Percentiles rank a stretch among this genome's conserved stretches.
Conservation (phyloP, 1,140 invertebrate genomes). For the Ostrea denselamellosa region DNA sequence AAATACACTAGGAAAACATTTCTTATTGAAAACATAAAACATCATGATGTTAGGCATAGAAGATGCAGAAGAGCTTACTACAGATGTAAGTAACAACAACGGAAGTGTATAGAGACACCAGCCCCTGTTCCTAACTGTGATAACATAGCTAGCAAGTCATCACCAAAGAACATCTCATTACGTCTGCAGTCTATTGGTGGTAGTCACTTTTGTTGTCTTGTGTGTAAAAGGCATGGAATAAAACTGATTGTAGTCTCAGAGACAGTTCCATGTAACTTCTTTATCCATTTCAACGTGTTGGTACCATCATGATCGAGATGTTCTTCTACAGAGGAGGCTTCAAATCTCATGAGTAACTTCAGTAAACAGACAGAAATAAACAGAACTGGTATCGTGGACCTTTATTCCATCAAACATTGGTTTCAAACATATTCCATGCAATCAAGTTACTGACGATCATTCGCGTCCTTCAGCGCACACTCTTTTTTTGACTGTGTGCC, state of each 20-base stretch:
- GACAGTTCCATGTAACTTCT: neutral
- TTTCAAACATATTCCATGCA: neutral
- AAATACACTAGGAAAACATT: no score
- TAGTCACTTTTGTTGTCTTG: constrained; percentile 4
- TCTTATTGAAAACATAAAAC: no score
- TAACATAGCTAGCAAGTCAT: no score
- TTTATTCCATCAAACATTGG: constrained; percentile 30
- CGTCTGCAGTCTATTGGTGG: neutral
- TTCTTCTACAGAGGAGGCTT: no score
- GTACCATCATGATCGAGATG: neutral
- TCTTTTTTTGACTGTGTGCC: neutral
- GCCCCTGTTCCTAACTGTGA: no score
- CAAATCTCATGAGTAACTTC: no score
- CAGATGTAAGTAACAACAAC: no score
- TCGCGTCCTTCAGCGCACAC: neutral
- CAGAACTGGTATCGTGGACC: no score
- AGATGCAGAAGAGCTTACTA: no score
- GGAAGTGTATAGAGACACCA: no score
- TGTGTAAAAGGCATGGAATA: neutral
- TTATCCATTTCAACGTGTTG: neutral
- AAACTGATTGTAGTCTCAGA: constrained; percentile 8
- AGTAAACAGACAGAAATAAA: no score
- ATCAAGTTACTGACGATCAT: neutral
- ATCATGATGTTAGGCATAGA: no score
- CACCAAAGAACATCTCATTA: neutral